A percentile compares a stretch with the other conserved stretches of the same genome.
These are phyloP conservation scores for Staurois parvus DNA, from an alignment of 2,797 vertebrate species.

Conservation along the genomic window DNA sequence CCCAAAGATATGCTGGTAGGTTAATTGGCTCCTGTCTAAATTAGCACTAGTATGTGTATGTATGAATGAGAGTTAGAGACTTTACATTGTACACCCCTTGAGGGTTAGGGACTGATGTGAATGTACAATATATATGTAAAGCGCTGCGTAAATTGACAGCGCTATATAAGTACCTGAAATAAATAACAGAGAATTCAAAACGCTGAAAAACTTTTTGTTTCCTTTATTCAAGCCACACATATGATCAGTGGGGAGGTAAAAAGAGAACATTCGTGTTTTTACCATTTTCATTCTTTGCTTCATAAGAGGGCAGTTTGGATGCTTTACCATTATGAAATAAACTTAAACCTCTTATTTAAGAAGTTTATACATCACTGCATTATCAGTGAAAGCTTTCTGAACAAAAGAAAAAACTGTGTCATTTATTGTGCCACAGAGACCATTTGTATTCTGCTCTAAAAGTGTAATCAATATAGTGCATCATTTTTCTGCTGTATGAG, in stretches of 20 bases:
- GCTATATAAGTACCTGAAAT: too few species aligned
- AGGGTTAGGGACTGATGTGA: too few species aligned
- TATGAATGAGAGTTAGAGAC: too few species aligned
- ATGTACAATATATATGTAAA: too few species aligned
- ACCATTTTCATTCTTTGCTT: not conserved
- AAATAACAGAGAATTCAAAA: not conserved
- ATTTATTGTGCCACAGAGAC: constrained; percentile 14
- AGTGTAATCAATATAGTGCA: constrained; percentile 49
- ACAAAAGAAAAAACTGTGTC: not conserved
- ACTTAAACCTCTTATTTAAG: not conserved
- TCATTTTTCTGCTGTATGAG: constrained; percentile 20
- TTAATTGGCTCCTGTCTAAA: too few species aligned
- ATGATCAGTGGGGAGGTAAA: not conserved
- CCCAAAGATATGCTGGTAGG: too few species aligned
- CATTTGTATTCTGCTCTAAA: constrained; percentile 49
- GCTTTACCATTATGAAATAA: not conserved
- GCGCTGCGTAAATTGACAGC: too few species aligned
- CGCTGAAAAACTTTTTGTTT: not conserved
- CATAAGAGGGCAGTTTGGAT: not conserved
- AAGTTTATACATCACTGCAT: constrained; percentile 20
- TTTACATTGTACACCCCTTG: too few species aligned
- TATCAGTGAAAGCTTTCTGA: constrained; percentile 30
- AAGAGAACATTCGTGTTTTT: not conserved
- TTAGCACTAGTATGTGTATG: too few species aligned
- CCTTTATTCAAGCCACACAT: not conserved